Percentiles rank a stretch among this genome's conserved stretches.
phyloP scores from a whole-genome alignment of 2,888 invertebrate species.

The Orthosia gracilis region DNA sequence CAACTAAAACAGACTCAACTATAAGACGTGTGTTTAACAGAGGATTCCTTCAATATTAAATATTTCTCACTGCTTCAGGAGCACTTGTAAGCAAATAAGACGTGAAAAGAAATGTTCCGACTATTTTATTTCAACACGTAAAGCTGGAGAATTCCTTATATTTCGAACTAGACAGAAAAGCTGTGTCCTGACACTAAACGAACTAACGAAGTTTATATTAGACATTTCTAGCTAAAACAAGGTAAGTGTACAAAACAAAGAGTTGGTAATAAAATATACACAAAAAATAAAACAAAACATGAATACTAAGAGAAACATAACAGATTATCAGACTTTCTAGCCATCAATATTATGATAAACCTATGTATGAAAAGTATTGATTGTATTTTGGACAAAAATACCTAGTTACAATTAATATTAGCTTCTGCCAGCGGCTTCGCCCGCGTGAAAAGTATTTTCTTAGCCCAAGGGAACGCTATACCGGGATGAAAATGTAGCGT shows the following conservation, averaged over 20 bases:
- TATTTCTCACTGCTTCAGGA: constrained; percentile 19
- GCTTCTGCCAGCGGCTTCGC: too few relatives aligned
- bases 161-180: constrained; percentile 18
- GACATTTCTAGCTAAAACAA: constrained; percentile 36
- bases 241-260: constrained; percentile 46
- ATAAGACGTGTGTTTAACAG: constrained; percentile 6
- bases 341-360: too few relatives aligned
- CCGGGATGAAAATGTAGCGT: too few relatives aligned
- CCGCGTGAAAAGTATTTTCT: too few relatives aligned
- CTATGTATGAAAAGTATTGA: too few relatives aligned
- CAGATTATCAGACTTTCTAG: too few relatives aligned
- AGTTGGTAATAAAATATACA: constrained; percentile 23
- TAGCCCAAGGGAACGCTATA: too few relatives aligned
- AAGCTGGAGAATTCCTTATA: background rate
- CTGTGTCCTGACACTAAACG: constrained; percentile 13
- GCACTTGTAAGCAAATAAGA: constrained; percentile 24
- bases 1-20: constrained; percentile 1
- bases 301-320: too few relatives aligned
- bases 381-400: too few relatives aligned
- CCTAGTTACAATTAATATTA: too few relatives aligned
- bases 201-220: constrained; percentile 46
- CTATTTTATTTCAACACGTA: constrained; percentile 22
- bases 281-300: too few relatives aligned
- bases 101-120: constrained; percentile 5
- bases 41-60: constrained; percentile 20